Percentiles rank a stretch among this genome's conserved stretches.
Conservation (phyloP, 2,888 invertebrate genomes). For the Drosophila neotestacea region DNA sequence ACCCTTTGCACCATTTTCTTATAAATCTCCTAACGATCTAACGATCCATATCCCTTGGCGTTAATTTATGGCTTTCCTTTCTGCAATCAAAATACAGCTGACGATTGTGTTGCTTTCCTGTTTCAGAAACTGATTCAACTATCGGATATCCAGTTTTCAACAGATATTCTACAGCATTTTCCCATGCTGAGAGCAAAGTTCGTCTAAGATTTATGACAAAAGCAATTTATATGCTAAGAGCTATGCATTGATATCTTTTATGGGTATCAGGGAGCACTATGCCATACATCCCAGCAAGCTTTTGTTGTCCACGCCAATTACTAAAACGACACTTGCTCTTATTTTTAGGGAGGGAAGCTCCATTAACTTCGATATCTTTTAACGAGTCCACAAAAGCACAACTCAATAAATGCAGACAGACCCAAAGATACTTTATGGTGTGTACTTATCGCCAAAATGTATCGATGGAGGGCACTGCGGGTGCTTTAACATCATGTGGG, state of each 20-base stretch:
- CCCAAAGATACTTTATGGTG: slow-evolving; percentile 68
- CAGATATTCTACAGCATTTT: slow-evolving; percentile 33
- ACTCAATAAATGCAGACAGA: slow-evolving; percentile 51
- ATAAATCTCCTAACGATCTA: slow-evolving; percentile 4
- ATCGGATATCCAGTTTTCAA: slow-evolving; percentile 42
- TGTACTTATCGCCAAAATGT: slow-evolving; percentile 61
- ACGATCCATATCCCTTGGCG: slow-evolving; percentile 12
- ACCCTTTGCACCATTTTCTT: slow-evolving; percentile 38
- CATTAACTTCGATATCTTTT: slow-evolving; percentile 56
- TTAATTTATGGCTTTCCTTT: slow-evolving; percentile 59
- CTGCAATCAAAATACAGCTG: slow-evolving; percentile 56
- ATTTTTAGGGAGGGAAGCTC: slow-evolving; percentile 25
- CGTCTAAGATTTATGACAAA: slow-evolving; percentile 57
- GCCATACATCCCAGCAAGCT: slow-evolving; percentile 18
- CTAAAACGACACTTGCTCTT: slow-evolving; percentile 31
- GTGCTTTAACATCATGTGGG: slow-evolving; percentile 20
- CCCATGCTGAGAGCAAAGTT: slow-evolving; percentile 50
- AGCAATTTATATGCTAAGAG: slow-evolving; percentile 53
- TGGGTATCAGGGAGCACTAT: slow-evolving; percentile 36
- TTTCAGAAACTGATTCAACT: slow-evolving; percentile 20
- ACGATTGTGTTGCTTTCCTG: slow-evolving; percentile 30
- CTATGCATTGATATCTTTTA: slow-evolving; percentile 41
- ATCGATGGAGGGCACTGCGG: slow-evolving; percentile 45
- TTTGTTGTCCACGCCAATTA: slow-evolving; percentile 64
- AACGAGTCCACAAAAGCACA: slow-evolving; percentile 71